Percentiles rank a stretch among this genome's conserved stretches.
phyloP scores from a whole-genome alignment of 1,140 invertebrate genomes.

The Rhagoletis pomonella region DNA sequence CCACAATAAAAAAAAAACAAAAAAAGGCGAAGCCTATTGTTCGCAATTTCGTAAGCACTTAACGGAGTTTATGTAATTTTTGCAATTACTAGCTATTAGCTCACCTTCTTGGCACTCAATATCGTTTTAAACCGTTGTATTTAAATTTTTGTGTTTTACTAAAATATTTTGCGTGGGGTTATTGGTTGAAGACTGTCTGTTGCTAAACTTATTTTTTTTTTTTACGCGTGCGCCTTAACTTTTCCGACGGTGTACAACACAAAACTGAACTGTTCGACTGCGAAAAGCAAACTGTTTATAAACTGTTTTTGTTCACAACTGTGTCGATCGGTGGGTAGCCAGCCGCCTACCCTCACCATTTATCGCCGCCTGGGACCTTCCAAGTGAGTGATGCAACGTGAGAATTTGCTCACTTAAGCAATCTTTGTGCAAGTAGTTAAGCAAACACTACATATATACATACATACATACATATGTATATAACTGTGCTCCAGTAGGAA shows the following conservation, averaged over 20 bases:
- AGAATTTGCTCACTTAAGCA: background rate
- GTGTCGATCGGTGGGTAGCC: background rate
- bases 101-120: background rate
- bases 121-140: background rate
- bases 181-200: background rate
- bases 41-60: too few relatives aligned
- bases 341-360: background rate
- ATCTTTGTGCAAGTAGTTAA: background rate
- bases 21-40: too few relatives aligned
- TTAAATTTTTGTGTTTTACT: background rate
- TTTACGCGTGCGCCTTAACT: slow-evolving; percentile 15
- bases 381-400: background rate
- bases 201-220: background rate
- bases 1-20: too few relatives aligned
- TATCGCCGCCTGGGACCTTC: slow-evolving; percentile 1
- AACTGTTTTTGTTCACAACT: background rate
- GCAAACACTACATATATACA: too few relatives aligned
- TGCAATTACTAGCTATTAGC: background rate
- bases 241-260: background rate
- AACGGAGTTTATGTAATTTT: background rate
- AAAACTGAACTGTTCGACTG: slow-evolving; percentile 21
- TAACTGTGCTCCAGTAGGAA: background rate
- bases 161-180: background rate
- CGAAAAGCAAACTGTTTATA: slow-evolving; percentile 44
- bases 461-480: background rate